Base-by-base conservation (phyloP, 2,797 vertebrate genomes). In the Orientallactaga sibirica region DNA sequence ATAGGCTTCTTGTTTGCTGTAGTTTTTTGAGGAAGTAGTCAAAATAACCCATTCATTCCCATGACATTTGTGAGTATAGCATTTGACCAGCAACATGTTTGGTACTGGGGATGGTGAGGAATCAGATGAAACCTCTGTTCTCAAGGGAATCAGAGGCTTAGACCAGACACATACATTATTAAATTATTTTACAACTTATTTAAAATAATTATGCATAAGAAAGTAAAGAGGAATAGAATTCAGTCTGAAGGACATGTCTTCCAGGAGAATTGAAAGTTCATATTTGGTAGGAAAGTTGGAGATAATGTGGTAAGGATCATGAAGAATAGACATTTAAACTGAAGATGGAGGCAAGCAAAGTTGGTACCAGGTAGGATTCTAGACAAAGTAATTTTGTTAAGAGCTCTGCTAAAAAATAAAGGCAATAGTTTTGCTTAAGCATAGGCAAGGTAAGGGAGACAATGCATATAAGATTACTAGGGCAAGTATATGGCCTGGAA, bases 11-110 rank as follows among this genome's bases (percentile, higher is more conserved):
- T 82, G 68, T 91, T 91, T 79, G 55, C 68, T 75, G 33, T 20
- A 62, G 25, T 92, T 87, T 90, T 87, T 87, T 24, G 14, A 92
- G 76, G 77, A 93, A 74, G 29, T 10, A 25, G 4, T 84, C 80
- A 75, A 18, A 37, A 84, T 29, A 81, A 33, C 20, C 18, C 22
- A 2, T n/a, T 90, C 14, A 86, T 80, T 90, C 82, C 27, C 14
- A 19, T 15, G 19, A 68, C 20, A 20, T 41, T 19, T 55, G 14
- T 29, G 43, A 43, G 15, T 24, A 16, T 86, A 7, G 43, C 25
- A 2, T 27, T 3, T 25, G 25, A 68, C 48, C 43, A 90, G 43
- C 7, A 64, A 22, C 9, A 12, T 29, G 27, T 8, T 8, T 27
- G 67, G 18, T 20, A 74, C 24, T 3, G 2, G 14, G 7, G 11